Evolutionary conservation across 1,140 invertebrate genomes (phyloP), one percentile per base, ranked within the genome.

Genomic region (Drosophila pseudoananassae): DNA sequence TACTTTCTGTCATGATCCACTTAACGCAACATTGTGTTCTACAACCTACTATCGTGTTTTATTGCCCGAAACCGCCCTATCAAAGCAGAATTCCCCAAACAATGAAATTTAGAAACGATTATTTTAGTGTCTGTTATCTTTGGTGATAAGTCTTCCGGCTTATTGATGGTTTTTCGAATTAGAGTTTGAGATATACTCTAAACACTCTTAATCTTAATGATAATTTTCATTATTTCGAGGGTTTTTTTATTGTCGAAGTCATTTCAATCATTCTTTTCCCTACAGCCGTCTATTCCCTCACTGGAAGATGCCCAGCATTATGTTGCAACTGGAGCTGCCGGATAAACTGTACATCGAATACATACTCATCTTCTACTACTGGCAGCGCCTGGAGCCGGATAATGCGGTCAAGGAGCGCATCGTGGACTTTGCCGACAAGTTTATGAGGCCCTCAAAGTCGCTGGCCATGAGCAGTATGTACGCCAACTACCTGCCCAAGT

Each of bases 361-460:
- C 52, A 82, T 85, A 59, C 76, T 85, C 33, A 88, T 85, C 61
- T 85, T 90, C 58, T 90, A 88, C 61, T 90, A 87, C 54, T 90
- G 87, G 87, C 79, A 83, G 40, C 55, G 72, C 17, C 60, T 90
- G n/a, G 75, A 80, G 55, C 65, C 65, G 4, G 74, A 90, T 33
- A 72, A 74, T 25, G 15, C 23, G 7, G 66, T 59, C 5, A 78
- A 55, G 10, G 59, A 83, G 50, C 65, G 63, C 3, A 87, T 90
- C 9, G 60, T 80, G 40, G 73, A 87, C 5, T 90, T 90, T 71
- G 87, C 87, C 1, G 64, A 56, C 1, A 87, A 59, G 31, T 90
- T 90, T 56, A 90, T 90, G 87, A 54, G 82, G 25, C 87, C 87
- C 8, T 47, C 82, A 5, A 46, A 47, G 2, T 59, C 78, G 1